Evolutionary conservation across 2,888 invertebrate species (phyloP), one percentile per base, ranked within the genome.

Genomic region (Aleiodes leptofemur): DNA sequence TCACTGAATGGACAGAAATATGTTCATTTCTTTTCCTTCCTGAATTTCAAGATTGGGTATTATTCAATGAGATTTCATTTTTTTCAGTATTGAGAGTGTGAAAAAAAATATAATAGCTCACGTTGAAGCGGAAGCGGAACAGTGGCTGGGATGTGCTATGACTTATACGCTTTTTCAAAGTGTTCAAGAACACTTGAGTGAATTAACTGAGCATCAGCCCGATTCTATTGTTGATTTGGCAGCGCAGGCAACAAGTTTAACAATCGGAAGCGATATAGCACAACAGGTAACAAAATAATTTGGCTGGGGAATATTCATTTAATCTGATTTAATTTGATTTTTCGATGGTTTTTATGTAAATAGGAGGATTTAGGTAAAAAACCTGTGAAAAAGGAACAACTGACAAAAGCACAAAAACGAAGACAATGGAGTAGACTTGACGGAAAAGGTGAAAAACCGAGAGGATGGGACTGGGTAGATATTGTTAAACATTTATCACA

Each of bases 381-480:
- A 86, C 91, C 91, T 59, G 66, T 50, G 11, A 96, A 95, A 87
- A 95, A 95, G 82, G 96, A 97, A 84, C 96, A 97, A 74, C 87
- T 98, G 82, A 96, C 96, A 7, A 98, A 98, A 90, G 92, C 97
- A 0, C 98, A 98, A 90, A 98, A 98, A 88, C 92, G 97, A 11
- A 92, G 95, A 76, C 95, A 95, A 86, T 97, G 96, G 95, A 96
- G 97, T 87, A 92, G 94, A 73, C 93, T 96, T 0, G 97, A 97
- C 88, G 91, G 92, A 59, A 94, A 94, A 43, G 97, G 97, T 0
- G 97, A 98, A 86, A 93, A 92, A 80, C 95, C 96, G 0, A 91
- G 98, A 38, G 98, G 98, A 0, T 97, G 94, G 93, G 94, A 98
- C 90, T 98, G 98, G 98, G 94, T 98, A 9, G 98, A 98, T 87